Evolutionary conservation across 2,888 invertebrate genomes (phyloP).

Genomic region (Epinotia bilunana): DNA sequence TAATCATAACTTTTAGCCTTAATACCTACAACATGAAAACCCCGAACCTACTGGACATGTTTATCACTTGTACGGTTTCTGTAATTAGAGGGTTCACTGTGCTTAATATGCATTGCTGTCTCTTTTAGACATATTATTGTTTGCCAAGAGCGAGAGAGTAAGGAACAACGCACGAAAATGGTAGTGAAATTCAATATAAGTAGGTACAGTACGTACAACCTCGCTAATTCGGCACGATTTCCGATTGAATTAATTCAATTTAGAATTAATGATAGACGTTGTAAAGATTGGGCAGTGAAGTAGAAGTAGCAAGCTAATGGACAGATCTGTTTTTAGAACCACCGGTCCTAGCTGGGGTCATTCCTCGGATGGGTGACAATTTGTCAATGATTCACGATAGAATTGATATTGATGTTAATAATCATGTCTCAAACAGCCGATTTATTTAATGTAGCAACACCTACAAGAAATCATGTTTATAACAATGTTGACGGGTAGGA

Average conservation of each 20-base stretch:
- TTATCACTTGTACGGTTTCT: background rate
- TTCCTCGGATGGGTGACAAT: too few species aligned
- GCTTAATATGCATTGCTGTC: conserved; percentile 17
- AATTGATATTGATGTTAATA: too few species aligned
- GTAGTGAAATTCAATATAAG: background rate
- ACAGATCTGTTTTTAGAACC: too few species aligned
- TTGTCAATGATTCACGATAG: too few species aligned
- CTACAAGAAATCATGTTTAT: too few species aligned
- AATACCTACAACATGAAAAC: too few species aligned
- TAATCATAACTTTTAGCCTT: too few species aligned
- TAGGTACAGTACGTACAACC: background rate
- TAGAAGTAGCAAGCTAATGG: background rate
- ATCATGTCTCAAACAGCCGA: too few species aligned
- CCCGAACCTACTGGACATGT: conserved; percentile 11
- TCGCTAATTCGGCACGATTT: background rate
- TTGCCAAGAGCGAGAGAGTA: conserved; percentile 8
- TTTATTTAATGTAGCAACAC: too few species aligned
- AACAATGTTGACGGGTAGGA: too few species aligned
- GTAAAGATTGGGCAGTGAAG: background rate
- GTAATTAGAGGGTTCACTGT: conserved; percentile 31
- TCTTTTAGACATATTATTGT: background rate
- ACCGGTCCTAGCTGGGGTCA: too few species aligned
- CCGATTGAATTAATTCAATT: background rate
- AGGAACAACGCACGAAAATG: background rate
- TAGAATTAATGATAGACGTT: background rate